Evolutionary conservation across 35 echinoderm and acorn worm genomes (phyloP), one percentile per base, ranked within the genome.

Genomic region (Ptychodera flava): DNA sequence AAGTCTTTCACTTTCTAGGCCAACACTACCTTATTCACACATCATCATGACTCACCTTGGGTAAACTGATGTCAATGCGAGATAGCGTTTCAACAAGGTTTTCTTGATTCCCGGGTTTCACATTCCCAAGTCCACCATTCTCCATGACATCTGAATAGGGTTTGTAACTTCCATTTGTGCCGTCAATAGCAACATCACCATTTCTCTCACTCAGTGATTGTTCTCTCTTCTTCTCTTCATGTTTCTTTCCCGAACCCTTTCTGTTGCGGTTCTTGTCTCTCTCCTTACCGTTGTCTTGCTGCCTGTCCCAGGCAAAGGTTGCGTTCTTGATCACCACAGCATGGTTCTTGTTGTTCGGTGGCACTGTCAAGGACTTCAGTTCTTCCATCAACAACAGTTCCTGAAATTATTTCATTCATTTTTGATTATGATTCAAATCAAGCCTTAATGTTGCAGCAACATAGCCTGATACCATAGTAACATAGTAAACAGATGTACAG

Each of bases 351-450:
- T 92, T 85, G 37, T 91, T 90, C 29, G 87, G 85, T 1, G 92
- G 78, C 29, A 31, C 75, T 36, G 91, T 86, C 35, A 91, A 34
- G 6, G 92, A 90, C 0, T 37, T 83, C 85, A 90, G 87, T 36
- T 94, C 92, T 0, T 99, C 96, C 96, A 99, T 99, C n/a, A 92
- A 76, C 6, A 99, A 76, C 1, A 97, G 86, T 87, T 87, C 92
- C 95, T 97, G 78, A 2, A 35, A 85, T 32, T 22, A 37, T 85
- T 64, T 64, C 22, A 64, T 64, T n/a, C n/a, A n/a, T n/a, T n/a
- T n/a, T n/a, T n/a, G n/a, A n/a, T n/a, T n/a, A n/a, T n/a, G n/a
- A n/a, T n/a, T n/a, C n/a, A n/a, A n/a, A n/a, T n/a, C n/a, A n/a
- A n/a, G n/a, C n/a, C n/a, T n/a, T n/a, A n/a, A n/a, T n/a, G n/a